Base-by-base conservation (phyloP, 1,140 invertebrate genomes). In the Formica selysi region DNA sequence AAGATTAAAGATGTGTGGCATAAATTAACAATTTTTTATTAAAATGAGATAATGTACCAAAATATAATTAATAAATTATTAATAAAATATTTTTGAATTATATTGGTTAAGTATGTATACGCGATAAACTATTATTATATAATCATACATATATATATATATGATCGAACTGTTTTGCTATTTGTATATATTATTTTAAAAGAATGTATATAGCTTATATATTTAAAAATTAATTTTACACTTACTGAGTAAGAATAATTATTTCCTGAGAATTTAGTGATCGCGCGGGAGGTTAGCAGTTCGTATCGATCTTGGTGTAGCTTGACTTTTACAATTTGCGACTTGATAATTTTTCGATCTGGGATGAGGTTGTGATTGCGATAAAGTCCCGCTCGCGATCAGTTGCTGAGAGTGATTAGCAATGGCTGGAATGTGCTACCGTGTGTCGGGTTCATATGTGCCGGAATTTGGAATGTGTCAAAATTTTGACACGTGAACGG, bases 401-500 rank as follows among this genome's bases (percentile, higher is more conserved):
- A 73, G 13, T 70, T 61, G 26, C 38, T 61, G n/a, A 59, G 16
- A 10, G 59, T 8, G 8, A 68, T 70, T 44, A n/a, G 11, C 38
- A 26, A n/a, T 32, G 29, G 19, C 6, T 19, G n/a, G 51, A 64
- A 70, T 32, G 22, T 80, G 16, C 16, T 32, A 44, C 57, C 22
- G 16, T 36, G n/a, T 32, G 22, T 65, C 44, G 19, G 16, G 16
- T 41, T 84, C 51, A 68, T 79, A 76, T 83, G 86, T 59, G 73
- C 86, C 68, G 54, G 41, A 91, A 91, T 91, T 91, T 89, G 22
- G 67, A 54, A 59, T 38, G 62, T 85, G 83, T 88, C 86, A 86
- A 81, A 65, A 80, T 80, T 59, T 16, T 84, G 84, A 87, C 87
- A 91, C 86, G 89, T 91, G 86, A 85, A 57, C 78, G 71, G 74